A percentile compares a stretch with the other conserved stretches of the same genome.
Evolutionary conservation across 2,888 invertebrate genomes (phyloP).

Genomic region (Stenoptilia bipunctidactyla): DNA sequence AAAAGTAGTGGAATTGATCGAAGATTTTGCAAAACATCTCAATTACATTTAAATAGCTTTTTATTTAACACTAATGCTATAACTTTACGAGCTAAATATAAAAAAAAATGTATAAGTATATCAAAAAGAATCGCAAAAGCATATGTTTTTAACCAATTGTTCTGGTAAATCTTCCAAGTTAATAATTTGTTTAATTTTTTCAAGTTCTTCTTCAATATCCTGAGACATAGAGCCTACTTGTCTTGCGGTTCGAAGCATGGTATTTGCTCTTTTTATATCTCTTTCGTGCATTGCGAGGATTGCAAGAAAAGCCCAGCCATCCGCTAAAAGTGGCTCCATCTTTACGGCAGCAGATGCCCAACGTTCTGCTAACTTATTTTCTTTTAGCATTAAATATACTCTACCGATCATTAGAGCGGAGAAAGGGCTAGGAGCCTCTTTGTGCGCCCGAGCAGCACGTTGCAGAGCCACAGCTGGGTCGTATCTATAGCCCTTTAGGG

Average conservation of each 20-base stretch:
- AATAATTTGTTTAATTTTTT: conserved; percentile 32
- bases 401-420: conserved; percentile 44
- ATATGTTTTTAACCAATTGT: conserved; percentile 37
- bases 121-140: conserved; percentile 38
- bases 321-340: conserved; percentile 43
- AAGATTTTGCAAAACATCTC: too few relatives aligned
- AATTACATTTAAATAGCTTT: too few relatives aligned
- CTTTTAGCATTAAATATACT: conserved; percentile 33
- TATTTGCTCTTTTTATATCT: conserved; percentile 35
- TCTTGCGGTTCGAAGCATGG: conserved; percentile 45
- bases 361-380: conserved; percentile 38
- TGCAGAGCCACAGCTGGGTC: conserved; percentile 39
- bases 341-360: conserved; percentile 52
- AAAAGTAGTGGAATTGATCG: too few relatives aligned
- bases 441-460: conserved; percentile 48
- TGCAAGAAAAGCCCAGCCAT: conserved; percentile 55
- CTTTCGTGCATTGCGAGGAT: conserved; percentile 39
- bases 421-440: conserved; percentile 38
- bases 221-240: conserved; percentile 42
- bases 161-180: conserved; percentile 36
- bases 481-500: conserved; percentile 28
- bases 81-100: too few relatives aligned
- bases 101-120: not conserved
- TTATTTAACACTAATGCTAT: too few relatives aligned
- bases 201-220: conserved; percentile 27